Conservation (phyloP, 2,797 vertebrate genomes). For the Valencia hispanica region DNA sequence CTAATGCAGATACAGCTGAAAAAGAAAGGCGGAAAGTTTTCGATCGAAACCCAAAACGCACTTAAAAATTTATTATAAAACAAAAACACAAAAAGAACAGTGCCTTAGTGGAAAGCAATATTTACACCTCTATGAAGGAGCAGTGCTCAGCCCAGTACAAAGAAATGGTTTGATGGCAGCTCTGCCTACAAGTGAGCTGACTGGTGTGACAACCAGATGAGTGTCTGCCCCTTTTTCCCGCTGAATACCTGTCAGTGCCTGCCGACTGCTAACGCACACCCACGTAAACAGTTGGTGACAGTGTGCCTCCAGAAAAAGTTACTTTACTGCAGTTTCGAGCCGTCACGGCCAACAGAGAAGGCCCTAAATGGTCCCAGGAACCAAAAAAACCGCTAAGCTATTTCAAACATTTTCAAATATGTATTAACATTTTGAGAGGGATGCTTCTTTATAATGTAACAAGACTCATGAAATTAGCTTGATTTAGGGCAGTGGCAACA, state of each 20-base stretch:
- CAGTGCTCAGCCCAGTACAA: constrained; percentile 42
- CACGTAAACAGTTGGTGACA: constrained; percentile 50
- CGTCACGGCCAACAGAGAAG: background rate
- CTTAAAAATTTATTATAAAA: constrained; percentile 62
- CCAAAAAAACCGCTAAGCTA: background rate
- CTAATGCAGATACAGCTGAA: constrained; percentile 23
- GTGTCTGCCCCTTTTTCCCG: constrained; percentile 64
- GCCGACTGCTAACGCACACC: constrained; percentile 52
- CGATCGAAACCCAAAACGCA: constrained; percentile 37
- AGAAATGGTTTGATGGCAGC: constrained; percentile 52
- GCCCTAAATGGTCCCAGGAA: constrained; percentile 13
- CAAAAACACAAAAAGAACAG: constrained; percentile 25
- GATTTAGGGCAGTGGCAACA: background rate
- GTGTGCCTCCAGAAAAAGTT: constrained; percentile 47
- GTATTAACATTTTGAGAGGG: background rate
- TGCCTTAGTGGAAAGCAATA: constrained; percentile 47
- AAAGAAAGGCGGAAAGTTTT: constrained; percentile 23
- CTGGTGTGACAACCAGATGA: constrained; percentile 68
- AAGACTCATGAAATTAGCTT: background rate
- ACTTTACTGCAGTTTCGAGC: background rate
- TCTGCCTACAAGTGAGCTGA: constrained; percentile 66
- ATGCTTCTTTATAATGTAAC: background rate
- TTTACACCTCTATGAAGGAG: constrained; percentile 59
- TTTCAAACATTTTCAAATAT: background rate
- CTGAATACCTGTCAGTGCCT: constrained; percentile 74